These are phyloP conservation scores for Pseudocheirus occidentalis DNA, from an alignment of 2,797 vertebrate species.

Conservation along the genomic window DNA sequence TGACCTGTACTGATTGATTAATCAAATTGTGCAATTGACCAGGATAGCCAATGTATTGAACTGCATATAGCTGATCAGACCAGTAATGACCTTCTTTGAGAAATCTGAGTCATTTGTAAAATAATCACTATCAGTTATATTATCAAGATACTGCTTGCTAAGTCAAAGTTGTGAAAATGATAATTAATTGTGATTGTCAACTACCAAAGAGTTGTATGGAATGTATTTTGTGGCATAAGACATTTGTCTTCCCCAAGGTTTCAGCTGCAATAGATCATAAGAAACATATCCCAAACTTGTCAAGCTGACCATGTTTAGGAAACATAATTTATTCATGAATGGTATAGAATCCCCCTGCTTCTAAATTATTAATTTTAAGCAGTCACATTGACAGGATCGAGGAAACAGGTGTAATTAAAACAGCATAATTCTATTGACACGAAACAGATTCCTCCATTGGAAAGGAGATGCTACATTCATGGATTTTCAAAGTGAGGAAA, in stretches of 20 bases:
- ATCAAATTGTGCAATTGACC: not conserved
- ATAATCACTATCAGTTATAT: not conserved
- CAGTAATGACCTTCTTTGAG: not conserved
- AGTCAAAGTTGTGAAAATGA: not conserved
- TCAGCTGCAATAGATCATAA: not conserved
- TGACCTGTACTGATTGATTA: not conserved
- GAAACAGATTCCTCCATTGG: not conserved
- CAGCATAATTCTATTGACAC: not conserved
- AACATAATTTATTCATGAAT: no score
- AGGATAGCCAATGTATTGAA: not conserved
- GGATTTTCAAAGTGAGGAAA: not conserved
- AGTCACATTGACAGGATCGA: not conserved
- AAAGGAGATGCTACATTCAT: not conserved
- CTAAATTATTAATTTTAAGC: not conserved
- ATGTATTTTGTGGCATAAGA: not conserved
- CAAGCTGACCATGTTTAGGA: no score
- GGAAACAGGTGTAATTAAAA: not conserved
- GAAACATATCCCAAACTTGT: no score
- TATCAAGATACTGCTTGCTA: not conserved
- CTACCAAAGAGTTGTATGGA: not conserved
- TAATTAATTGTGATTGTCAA: not conserved
- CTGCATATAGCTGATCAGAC: not conserved
- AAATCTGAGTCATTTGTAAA: not conserved
- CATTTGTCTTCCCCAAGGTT: not conserved
- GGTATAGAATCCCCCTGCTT: not conserved